phyloP scores from a whole-genome alignment of 2,113 vertebrate genomes.

The Anas platyrhynchos region DNA sequence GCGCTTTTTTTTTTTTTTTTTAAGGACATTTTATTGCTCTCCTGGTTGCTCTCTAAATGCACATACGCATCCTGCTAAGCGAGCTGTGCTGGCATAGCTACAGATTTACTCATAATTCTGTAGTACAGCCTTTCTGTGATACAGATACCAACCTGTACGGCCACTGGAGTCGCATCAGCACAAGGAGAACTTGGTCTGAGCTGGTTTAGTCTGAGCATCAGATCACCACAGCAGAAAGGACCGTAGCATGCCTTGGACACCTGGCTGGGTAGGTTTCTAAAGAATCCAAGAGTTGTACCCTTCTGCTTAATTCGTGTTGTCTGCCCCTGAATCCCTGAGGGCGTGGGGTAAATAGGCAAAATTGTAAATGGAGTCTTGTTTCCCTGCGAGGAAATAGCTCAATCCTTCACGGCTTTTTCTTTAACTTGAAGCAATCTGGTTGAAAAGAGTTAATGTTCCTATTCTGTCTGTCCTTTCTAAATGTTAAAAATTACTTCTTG shows the following conservation, averaged over 20 bases:
- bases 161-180: background rate
- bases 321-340: background rate
- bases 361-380: rapidly evolving
- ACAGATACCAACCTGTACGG: rapidly evolving
- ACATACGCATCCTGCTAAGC: background rate
- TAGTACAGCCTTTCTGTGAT: background rate
- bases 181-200: background rate
- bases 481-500: background rate
- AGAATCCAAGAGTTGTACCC: background rate
- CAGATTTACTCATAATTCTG: background rate
- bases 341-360: background rate
- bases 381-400: background rate
- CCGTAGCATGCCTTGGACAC: background rate
- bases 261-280: background rate
- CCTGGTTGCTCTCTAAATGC: background rate
- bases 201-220: background rate
- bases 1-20: too few relatives aligned
- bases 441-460: background rate
- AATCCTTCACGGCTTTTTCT: background rate
- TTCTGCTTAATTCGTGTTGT: background rate
- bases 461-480: background rate
- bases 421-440: background rate
- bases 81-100: too few relatives aligned
- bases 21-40: too few relatives aligned
- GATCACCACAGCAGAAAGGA: background rate